phyloP scores from a whole-genome alignment of 2,888 invertebrate genomes.

The Neoitamus cyanurus region DNA sequence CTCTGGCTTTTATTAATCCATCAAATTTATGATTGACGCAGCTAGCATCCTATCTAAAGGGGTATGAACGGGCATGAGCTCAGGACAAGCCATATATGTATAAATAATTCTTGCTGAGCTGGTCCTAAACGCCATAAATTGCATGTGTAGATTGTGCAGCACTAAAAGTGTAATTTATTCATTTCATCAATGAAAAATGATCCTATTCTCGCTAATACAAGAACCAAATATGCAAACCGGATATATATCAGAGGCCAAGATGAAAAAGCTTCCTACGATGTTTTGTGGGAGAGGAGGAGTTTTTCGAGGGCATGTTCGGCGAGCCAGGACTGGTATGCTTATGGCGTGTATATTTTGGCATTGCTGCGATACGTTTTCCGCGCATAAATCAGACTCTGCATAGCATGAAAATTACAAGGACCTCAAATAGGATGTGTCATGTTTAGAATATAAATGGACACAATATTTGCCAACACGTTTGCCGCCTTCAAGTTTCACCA shows the following conservation, averaged over 20 bases:
- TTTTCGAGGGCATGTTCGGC: background rate
- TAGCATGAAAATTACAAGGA: conserved; percentile 38
- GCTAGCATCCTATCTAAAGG: background rate
- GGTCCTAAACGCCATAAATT: conserved; percentile 4
- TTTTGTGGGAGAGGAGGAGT: background rate
- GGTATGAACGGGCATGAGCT: background rate
- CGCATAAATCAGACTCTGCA: conserved; percentile 37
- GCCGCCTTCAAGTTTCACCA: background rate
- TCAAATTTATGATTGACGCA: background rate
- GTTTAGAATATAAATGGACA: conserved; percentile 38
- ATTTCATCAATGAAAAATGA: conserved; percentile 32
- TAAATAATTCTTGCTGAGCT: conserved; percentile 1
- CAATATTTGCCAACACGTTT: conserved; percentile 28
- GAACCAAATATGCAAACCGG: conserved; percentile 20
- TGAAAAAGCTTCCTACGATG: conserved; percentile 18
- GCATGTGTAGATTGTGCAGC: background rate
- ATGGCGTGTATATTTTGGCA: conserved; percentile 20
- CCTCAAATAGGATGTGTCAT: conserved; percentile 40
- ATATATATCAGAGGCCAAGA: background rate
- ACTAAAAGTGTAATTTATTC: conserved; percentile 35
- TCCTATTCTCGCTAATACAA: conserved; percentile 26
- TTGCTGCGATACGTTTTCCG: conserved; percentile 22
- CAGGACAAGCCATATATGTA: background rate
- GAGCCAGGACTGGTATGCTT: background rate
- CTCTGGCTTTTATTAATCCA: background rate